Evolutionary conservation across 1,140 invertebrate genomes (phyloP).

Genomic region (Sitophilus oryzae): DNA sequence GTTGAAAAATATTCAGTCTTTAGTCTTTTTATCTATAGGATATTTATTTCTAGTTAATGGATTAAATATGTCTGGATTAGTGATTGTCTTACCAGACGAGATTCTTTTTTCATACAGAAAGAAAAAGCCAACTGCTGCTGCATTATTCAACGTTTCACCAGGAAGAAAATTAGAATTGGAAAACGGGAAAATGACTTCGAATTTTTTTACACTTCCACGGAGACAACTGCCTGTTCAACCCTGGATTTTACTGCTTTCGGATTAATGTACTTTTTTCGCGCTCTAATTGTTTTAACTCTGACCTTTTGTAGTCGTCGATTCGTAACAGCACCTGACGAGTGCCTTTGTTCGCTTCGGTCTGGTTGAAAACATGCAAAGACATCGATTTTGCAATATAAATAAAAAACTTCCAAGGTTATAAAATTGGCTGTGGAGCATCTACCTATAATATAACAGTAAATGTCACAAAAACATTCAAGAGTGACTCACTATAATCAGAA

Average conservation of each 20-base stretch:
- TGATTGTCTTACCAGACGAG: too few species aligned
- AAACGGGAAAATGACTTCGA: neutral
- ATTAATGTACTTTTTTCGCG: neutral
- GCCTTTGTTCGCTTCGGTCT: neutral
- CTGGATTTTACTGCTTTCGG: neutral
- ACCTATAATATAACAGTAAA: too few species aligned
- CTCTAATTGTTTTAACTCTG: neutral
- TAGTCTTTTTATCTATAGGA: too few species aligned
- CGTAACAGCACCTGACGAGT: neutral
- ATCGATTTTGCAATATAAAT: neutral
- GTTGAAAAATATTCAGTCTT: too few species aligned
- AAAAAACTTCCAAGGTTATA: too few species aligned
- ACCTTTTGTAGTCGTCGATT: neutral
- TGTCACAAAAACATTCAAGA: too few species aligned
- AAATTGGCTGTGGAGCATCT: too few species aligned
- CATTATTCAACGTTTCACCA: neutral
- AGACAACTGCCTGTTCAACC: neutral
- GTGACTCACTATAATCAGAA: too few species aligned
- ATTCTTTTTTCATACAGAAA: too few species aligned
- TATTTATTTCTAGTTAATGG: too few species aligned
- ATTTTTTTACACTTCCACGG: neutral
- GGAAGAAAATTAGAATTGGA: neutral
- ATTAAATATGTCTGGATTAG: too few species aligned
- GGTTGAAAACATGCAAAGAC: neutral
- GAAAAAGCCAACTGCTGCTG: neutral